Evolutionary conservation across 1,140 invertebrate species (phyloP), one percentile per base, ranked within the genome.

Genomic region (Dendrolimus punctatus): DNA sequence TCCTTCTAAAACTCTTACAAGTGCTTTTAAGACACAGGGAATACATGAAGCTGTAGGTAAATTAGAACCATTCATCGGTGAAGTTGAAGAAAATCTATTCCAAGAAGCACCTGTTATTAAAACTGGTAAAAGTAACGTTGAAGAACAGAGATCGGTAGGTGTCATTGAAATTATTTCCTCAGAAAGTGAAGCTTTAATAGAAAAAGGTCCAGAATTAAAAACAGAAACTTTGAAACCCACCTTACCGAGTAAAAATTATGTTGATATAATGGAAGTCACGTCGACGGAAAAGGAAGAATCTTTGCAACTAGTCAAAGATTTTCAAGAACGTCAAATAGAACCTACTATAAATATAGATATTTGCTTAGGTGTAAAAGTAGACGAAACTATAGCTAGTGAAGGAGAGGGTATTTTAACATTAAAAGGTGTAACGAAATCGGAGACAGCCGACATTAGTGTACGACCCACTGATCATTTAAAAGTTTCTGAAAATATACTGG

Each of bases 351-450:
- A 68, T 54, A 51, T 62, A 6, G 41, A 46, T 6, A n/a, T 76
- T 40, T 49, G 60, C 40, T 57, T 64, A 8, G 66, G 70, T 56
- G 37, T 78, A 41, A 50, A 46, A 39, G 53, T 75, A 7, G 57
- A 67, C 49, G 76, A 84, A 68, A 69, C 58, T 23, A 38, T 71
- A 39, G 39, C 64, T 4, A 70, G 53, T 53, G 80, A 84, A 72
- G 64, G 58, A 45, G 78, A 78, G 60, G 46, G 56, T 46, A 40
- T 49, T 8, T 58, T 80, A 9, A 9, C 39, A 6, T 8, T 47
- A 5, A 7, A 43, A 10, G 43, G 49, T 39, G 49, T 70, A 56
- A n/a, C 49, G 4, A 72, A 75, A 57, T 49, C 46, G 8, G 58
- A 68, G 41, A 57, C 58, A 47, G 68, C 69, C 23, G 51, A 58